Evolutionary conservation across 2,113 vertebrate species (phyloP).

Genomic region (Callaeas wilsoni): DNA sequence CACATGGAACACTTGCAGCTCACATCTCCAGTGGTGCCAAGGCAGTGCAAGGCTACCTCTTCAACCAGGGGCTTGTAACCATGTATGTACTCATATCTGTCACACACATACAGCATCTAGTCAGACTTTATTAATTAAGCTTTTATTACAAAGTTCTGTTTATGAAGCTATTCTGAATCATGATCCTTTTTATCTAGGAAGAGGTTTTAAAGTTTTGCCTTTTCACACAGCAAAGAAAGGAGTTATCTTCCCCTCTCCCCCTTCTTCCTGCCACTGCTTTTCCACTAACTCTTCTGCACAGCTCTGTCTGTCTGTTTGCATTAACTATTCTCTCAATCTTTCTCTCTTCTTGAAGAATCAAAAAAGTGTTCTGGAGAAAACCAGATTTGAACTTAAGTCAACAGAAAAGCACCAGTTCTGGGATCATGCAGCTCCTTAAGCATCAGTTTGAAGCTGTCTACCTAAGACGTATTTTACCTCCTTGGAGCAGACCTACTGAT

Average conservation of each 20-base stretch:
- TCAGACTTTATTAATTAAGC: not conserved
- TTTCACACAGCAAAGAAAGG: not conserved
- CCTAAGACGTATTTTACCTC: not conserved
- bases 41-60: not conserved
- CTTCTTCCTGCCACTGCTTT: not conserved
- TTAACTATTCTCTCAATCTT: not conserved
- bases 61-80: rapidly evolving
- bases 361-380: not conserved
- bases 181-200: not conserved
- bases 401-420: not conserved
- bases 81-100: not conserved
- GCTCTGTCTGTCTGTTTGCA: not conserved
- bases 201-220: not conserved
- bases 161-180: not conserved
- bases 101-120: not conserved
- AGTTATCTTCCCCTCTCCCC: not conserved
- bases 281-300: not conserved
- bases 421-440: not conserved
- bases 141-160: not conserved
- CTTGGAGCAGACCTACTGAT: not conserved
- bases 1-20: not conserved
- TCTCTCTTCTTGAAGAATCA: not conserved
- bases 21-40: not conserved
- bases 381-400: not conserved
- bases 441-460: not conserved